phyloP scores from a whole-genome alignment of 2,797 vertebrate species.

The Neostethus bicornis region DNA sequence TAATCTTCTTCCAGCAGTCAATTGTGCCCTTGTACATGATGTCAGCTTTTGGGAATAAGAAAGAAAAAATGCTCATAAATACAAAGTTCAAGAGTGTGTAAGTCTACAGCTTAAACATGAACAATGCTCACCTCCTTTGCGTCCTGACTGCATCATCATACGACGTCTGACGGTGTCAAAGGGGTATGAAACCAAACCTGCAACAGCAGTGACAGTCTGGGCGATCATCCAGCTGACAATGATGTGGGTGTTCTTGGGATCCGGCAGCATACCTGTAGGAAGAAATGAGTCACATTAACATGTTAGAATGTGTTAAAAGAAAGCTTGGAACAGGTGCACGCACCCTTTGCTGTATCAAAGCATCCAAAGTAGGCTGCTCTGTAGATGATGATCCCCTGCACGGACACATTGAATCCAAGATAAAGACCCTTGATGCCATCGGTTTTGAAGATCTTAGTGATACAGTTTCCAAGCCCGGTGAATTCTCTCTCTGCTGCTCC shows the following conservation, averaged over 20 bases:
- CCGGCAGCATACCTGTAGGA: slow-evolving; percentile 93
- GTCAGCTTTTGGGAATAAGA: slow-evolving; percentile 84
- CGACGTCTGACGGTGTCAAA: slow-evolving; percentile 98
- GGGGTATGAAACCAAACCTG: slow-evolving; percentile 94
- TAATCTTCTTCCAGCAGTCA: slow-evolving; percentile 98
- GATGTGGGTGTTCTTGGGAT: slow-evolving; percentile 98
- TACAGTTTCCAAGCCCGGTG: slow-evolving; percentile 90
- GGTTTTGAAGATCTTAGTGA: slow-evolving; percentile 91
- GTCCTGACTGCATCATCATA: slow-evolving; percentile 99
- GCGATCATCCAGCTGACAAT: slow-evolving; percentile 98
- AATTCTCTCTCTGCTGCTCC: slow-evolving; percentile 88
- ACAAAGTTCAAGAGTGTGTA: slow-evolving; percentile 7
- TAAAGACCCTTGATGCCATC: slow-evolving; percentile 94
- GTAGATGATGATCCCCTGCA: slow-evolving; percentile 99
- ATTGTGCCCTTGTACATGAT: slow-evolving; percentile 99
- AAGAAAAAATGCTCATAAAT: background rate
- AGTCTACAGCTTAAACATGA: background rate
- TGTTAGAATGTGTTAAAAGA: too few relatives aligned
- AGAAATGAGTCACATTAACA: background rate
- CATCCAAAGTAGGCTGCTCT: slow-evolving; percentile 98
- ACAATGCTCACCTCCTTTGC: slow-evolving; percentile 90
- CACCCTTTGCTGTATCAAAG: slow-evolving; percentile 99
- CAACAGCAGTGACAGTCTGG: slow-evolving; percentile 92
- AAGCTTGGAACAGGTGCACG: background rate
- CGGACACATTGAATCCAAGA: slow-evolving; percentile 95